phyloP scores from a whole-genome alignment of 2,797 vertebrate species.

The Melanotaenia parkinsoni region DNA sequence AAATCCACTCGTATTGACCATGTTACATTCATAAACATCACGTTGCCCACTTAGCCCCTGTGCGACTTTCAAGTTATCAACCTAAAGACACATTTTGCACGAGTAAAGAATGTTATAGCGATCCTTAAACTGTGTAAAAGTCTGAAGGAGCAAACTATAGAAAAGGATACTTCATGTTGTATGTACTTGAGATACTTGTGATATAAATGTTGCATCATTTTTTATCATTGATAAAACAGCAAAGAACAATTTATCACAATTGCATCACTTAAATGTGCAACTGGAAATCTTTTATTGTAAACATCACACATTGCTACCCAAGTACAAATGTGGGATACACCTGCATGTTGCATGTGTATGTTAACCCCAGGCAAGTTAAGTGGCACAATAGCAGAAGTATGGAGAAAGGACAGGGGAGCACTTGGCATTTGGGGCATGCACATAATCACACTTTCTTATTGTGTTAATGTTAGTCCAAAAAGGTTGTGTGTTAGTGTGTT shows the following conservation, averaged over 20 bases:
- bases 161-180: not conserved
- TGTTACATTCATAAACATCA: too few species aligned
- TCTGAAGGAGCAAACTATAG: not conserved
- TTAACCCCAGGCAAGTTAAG: conserved; percentile 42
- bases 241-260: not conserved
- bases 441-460: conserved; percentile 58
- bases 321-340: conserved; percentile 12
- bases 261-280: not conserved
- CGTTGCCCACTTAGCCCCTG: too few species aligned
- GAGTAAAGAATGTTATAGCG: not conserved
- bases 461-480: conserved; percentile 62
- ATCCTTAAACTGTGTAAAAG: not conserved
- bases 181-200: not conserved
- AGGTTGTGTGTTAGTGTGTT: conserved; percentile 76
- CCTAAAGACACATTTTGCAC: not conserved
- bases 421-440: conserved; percentile 68
- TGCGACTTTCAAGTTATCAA: not conserved
- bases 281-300: not conserved
- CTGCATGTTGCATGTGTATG: conserved; percentile 6
- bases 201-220: not conserved
- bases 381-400: conserved; percentile 32
- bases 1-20: too few species aligned
- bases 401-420: conserved; percentile 42
- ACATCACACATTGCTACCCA: conserved; percentile 10
- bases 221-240: not conserved